Base-by-base conservation (phyloP, 2,113 vertebrate genomes). In the Sorex araneus region DNA sequence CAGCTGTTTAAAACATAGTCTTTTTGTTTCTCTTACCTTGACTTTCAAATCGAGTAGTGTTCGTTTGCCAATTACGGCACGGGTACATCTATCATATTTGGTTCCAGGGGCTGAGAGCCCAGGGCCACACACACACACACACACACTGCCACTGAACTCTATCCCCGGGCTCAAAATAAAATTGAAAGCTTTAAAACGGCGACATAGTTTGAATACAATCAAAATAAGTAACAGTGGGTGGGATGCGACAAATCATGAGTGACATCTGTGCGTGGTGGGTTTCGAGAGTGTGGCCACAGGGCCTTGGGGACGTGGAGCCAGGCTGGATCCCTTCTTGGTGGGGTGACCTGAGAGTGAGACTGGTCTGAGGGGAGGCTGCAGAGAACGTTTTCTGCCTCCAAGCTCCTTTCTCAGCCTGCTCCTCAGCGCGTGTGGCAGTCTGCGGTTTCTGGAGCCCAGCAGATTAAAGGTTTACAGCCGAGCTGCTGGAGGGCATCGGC, bases 391-490 rank as follows among this genome's bases (percentile, higher is more conserved):
- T 45, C 86, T 74, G 69, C 23, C 89, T 45, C 13, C 1, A 2
- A 27, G 45, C 21, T 18, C 30, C 47, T 74, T 84, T 67, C n/a
- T 40, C 23, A 40, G 27, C 36, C 18, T 13, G 57, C 57, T 34
- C 50, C 9, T 0, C 1, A 16, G 16, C 40, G 27, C 21, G 34
- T 80, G 60, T 92, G 66, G 69, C 93, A 87, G 16, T 94, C 45
- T 70, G 77, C 21, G 87, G 85, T 87, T 94, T 73, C 47, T 1
- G 0, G 77, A 96, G 81, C 69, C 82, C 85, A 8, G 73, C 10
- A 47, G 96, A 92, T 91, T 93, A 95, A 94, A 96, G 93, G 95
- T 87, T 94, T 90, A 94, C 3, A 83, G 88, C 2, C 91, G n/a
- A 91, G 88, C 80, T 93, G 95, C 88, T 21, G 47, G 92, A 84